These are phyloP conservation scores for Drosophila ercepeae DNA, from an alignment of 1,140 invertebrate species.

Conservation along the genomic window DNA sequence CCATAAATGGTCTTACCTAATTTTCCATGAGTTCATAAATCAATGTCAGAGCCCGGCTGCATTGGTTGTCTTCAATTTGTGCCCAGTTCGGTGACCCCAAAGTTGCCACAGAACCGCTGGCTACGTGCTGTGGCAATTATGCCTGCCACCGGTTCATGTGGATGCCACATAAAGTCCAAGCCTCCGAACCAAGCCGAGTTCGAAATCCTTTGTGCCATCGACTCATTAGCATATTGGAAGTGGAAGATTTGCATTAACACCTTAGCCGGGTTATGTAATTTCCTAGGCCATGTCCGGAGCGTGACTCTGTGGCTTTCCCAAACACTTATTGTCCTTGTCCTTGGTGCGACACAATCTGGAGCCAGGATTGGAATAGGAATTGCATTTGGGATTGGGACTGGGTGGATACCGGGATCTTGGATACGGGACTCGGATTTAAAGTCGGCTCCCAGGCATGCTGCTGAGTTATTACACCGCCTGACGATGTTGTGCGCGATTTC, in stretches of 20 bases:
- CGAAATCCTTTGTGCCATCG: slow-evolving; percentile 44
- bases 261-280: slow-evolving; percentile 79
- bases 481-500: slow-evolving; percentile 80
- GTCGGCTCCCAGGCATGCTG: slow-evolving; percentile 23
- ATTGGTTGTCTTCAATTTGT: slow-evolving; percentile 79
- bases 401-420: background rate
- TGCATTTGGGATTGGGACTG: background rate
- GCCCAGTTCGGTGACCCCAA: slow-evolving; percentile 51
- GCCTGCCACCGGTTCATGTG: slow-evolving; percentile 38
- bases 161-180: slow-evolving; percentile 36
- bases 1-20: slow-evolving; percentile 80
- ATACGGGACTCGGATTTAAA: slow-evolving; percentile 1
- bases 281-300: slow-evolving; percentile 56
- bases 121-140: slow-evolving; percentile 53
- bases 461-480: slow-evolving; percentile 77
- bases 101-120: slow-evolving; percentile 25
- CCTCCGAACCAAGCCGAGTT: slow-evolving; percentile 14
- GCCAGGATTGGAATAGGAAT: slow-evolving; percentile 7
- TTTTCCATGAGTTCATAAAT: slow-evolving; percentile 80
- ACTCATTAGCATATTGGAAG: slow-evolving; percentile 80
- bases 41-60: slow-evolving; percentile 62
- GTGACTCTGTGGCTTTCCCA: slow-evolving; percentile 67
- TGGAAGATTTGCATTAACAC: slow-evolving; percentile 82
- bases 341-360: slow-evolving; percentile 53
- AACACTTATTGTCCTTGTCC: slow-evolving; percentile 80